Evolutionary conservation across 2,888 invertebrate species (phyloP).

Genomic region (Coremacera marginata): DNA sequence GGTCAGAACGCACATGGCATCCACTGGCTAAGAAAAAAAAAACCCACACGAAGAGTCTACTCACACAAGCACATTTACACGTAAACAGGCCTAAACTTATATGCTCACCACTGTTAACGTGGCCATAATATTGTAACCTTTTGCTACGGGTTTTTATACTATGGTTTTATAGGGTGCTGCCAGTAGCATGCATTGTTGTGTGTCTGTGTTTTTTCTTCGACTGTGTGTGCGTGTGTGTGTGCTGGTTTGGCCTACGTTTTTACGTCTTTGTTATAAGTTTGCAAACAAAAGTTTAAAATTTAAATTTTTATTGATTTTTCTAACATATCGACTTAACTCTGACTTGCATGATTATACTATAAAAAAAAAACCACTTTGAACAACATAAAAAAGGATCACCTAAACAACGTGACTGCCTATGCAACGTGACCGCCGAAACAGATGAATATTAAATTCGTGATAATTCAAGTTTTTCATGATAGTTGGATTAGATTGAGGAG

Average conservation of each 20-base stretch:
- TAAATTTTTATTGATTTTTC: background rate
- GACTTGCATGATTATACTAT: background rate
- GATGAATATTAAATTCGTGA: too few relatives aligned
- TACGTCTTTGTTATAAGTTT: background rate
- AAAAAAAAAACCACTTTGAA: background rate
- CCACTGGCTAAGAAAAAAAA: background rate
- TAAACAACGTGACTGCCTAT: too few relatives aligned
- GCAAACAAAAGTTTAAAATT: background rate
- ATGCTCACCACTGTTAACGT: background rate
- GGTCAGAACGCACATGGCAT: slow-evolving; percentile 16
- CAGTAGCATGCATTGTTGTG: background rate
- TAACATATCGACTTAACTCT: background rate
- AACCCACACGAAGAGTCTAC: background rate
- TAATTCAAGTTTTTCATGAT: too few relatives aligned
- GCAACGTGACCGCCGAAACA: too few relatives aligned
- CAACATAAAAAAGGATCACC: too few relatives aligned
- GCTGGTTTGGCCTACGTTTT: background rate
- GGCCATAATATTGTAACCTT: slow-evolving; percentile 20
- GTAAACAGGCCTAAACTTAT: background rate
- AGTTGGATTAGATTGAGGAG: too few relatives aligned
- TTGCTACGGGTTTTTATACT: background rate
- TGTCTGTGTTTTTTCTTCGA: slow-evolving; percentile 39
- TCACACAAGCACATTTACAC: slow-evolving; percentile 6
- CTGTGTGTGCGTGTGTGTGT: background rate
- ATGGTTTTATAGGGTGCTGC: background rate